Evolutionary conservation across 2,888 invertebrate genomes (phyloP).

Genomic region (Sericinus montela): DNA sequence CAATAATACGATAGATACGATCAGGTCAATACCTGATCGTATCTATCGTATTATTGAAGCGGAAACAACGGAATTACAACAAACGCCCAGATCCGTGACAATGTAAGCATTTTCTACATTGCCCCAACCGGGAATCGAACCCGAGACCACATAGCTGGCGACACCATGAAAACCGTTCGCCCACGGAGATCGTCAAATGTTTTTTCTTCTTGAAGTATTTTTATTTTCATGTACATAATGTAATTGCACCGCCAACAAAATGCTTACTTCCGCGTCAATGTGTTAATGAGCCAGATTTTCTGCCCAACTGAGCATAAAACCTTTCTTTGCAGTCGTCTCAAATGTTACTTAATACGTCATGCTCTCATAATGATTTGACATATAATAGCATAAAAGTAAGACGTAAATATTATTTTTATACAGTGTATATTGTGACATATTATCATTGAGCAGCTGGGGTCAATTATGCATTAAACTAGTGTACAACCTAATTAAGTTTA

Average conservation of each 20-base stretch:
- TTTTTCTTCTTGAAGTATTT: too few species aligned
- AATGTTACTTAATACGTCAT: not conserved
- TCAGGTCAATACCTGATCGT: too few species aligned
- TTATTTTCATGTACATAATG: not conserved
- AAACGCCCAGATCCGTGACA: too few species aligned
- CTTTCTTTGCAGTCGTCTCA: not conserved
- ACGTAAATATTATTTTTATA: not conserved
- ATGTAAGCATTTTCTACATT: too few species aligned
- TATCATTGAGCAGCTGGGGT: not conserved
- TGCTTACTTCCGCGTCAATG: not conserved
- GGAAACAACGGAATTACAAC: too few species aligned
- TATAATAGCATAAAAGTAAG: not conserved
- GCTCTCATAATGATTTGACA: not conserved
- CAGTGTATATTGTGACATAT: not conserved
- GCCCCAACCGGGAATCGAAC: too few species aligned
- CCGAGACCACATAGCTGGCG: too few species aligned
- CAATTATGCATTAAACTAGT: not conserved
- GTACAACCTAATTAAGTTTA: not conserved
- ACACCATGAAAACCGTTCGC: too few species aligned
- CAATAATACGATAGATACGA: too few species aligned
- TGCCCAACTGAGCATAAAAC: constrained; percentile 5
- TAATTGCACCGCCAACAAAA: not conserved
- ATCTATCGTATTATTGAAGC: too few species aligned
- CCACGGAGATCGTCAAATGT: too few species aligned
- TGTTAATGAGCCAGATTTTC: constrained; percentile 9